phyloP scores from a whole-genome alignment of 2,797 vertebrate genomes.

The Fundulus diaphanus region DNA sequence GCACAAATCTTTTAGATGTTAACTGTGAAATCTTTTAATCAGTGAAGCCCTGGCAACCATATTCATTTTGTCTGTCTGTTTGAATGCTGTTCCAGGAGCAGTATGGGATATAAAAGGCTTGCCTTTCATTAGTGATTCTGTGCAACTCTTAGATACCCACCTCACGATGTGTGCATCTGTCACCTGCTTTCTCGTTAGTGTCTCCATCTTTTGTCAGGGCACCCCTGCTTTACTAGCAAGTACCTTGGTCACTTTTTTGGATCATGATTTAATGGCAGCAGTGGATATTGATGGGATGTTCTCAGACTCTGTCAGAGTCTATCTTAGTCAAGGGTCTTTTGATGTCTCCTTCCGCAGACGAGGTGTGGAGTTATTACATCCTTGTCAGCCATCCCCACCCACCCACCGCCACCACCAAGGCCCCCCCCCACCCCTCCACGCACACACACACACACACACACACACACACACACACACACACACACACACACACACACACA shows the following conservation, averaged over 20 bases:
- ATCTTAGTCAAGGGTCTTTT: constrained; percentile 62
- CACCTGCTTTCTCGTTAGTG: constrained; percentile 41
- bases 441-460: too few relatives aligned
- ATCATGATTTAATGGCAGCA: constrained; percentile 60
- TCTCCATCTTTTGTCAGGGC: constrained; percentile 48
- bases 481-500: too few relatives aligned
- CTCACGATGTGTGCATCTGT: constrained; percentile 38
- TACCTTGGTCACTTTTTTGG: constrained; percentile 43
- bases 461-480: too few relatives aligned
- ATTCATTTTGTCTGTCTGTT: constrained; percentile 21
- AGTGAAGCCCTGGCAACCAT: constrained; percentile 20
- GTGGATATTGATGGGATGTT: constrained; percentile 62
- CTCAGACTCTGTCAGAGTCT: constrained; percentile 62
- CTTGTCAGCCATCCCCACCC: constrained; percentile 25
- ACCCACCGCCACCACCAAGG: too few relatives aligned
- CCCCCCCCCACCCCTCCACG: too few relatives aligned
- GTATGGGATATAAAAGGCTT: constrained; percentile 31
- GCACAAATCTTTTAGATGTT: constrained; percentile 46
- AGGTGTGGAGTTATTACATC: constrained; percentile 66
- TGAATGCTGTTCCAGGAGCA: constrained; percentile 21
- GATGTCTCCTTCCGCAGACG: constrained; percentile 46
- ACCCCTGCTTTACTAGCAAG: constrained; percentile 42
- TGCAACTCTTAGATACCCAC: constrained; percentile 24
- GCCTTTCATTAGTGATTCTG: constrained; percentile 48
- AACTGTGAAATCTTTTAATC: constrained; percentile 56